These are phyloP conservation scores for Penaeus chinensis DNA, from an alignment of 1,140 invertebrate species.

Conservation along the genomic window DNA sequence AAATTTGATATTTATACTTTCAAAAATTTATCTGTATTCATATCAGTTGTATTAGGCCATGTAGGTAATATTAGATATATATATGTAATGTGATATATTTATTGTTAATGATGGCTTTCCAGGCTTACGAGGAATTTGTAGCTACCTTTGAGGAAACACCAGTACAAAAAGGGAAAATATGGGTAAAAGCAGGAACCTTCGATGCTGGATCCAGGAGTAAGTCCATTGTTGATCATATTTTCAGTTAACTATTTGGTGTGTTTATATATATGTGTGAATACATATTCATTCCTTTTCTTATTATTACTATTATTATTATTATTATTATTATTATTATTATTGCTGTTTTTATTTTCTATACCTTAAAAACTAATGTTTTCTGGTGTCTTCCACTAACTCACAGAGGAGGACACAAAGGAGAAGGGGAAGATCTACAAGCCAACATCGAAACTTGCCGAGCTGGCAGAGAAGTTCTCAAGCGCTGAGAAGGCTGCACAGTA, in stretches of 20 bases:
- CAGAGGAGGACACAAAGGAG: conserved; percentile 88
- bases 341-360: background rate
- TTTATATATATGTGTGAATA: background rate
- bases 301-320: background rate
- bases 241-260: background rate
- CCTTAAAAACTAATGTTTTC: background rate
- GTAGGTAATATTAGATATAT: background rate
- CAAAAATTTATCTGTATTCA: background rate
- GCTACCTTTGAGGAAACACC: conserved; percentile 94
- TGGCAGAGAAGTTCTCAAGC: conserved; percentile 74
- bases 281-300: background rate
- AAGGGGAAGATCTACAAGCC: conserved; percentile 95
- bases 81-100: background rate
- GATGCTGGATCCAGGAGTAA: conserved; percentile 92
- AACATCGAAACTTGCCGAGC: conserved; percentile 79
- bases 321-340: background rate
- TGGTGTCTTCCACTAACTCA: conserved; percentile 40
- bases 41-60: background rate
- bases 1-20: background rate
- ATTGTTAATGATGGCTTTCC: conserved; percentile 17
- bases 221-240: conserved; percentile 59
- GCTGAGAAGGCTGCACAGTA: conserved; percentile 80
- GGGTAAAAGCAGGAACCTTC: conserved; percentile 96
- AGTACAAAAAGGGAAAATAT: conserved; percentile 83
- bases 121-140: conserved; percentile 92